Evolutionary conservation across 2,797 vertebrate species (phyloP).

Genomic region (Varecia variegata): DNA sequence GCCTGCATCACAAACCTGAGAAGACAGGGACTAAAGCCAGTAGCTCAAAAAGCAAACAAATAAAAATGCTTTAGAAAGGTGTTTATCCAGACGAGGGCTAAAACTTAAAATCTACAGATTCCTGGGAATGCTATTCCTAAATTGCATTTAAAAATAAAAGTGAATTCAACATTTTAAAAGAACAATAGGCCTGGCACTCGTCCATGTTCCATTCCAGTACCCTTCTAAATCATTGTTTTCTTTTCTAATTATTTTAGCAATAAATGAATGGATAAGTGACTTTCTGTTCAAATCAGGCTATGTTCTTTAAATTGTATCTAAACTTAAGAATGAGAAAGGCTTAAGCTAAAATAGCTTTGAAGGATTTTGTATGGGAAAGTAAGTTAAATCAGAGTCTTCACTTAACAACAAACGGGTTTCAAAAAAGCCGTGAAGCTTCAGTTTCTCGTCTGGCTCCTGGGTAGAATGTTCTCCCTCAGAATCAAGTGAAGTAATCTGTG

Average conservation of each 20-base stretch:
- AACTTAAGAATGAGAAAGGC: not conserved
- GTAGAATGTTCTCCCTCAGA: not conserved
- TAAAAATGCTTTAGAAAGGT: not conserved
- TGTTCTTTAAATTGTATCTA: not conserved
- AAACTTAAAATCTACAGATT: not conserved
- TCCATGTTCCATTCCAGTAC: not conserved
- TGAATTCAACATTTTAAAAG: not conserved
- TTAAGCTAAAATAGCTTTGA: not conserved
- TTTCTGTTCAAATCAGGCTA: not conserved
- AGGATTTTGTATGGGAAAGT: not conserved
- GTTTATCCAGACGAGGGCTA: not conserved
- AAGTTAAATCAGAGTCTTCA: not conserved
- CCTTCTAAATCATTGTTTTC: not conserved
- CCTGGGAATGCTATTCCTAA: not conserved
- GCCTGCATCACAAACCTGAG: not conserved
- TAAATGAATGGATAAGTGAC: not conserved
- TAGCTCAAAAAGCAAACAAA: not conserved
- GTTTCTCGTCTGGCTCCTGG: not conserved
- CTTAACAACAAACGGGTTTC: not conserved
- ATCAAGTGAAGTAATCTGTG: not conserved
- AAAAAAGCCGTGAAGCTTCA: not conserved
- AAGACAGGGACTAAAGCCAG: not conserved
- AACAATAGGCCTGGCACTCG: not conserved
- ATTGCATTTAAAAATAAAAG: not conserved
- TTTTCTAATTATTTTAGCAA: constrained; percentile 16